Percentiles rank a stretch among this genome's conserved stretches.
Conservation (phyloP, 1,140 invertebrate species). For the Magallana angulata region DNA sequence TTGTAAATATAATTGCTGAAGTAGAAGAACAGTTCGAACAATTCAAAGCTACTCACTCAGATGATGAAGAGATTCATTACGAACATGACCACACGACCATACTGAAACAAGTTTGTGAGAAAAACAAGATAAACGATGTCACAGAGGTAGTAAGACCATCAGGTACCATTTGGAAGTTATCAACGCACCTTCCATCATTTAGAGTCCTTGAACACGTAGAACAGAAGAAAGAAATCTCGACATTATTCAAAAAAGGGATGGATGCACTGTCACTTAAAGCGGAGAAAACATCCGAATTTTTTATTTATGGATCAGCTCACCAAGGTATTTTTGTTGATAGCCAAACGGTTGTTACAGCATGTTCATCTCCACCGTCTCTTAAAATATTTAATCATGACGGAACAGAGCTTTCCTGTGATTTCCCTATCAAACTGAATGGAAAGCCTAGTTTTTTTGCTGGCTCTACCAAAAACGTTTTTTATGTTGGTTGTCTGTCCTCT, state of each 20-base stretch:
- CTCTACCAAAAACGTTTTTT: neutral
- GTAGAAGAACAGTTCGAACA: neutral
- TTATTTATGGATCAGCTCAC: neutral
- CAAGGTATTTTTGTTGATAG: neutral
- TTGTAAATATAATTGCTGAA: neutral
- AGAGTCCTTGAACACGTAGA: neutral
- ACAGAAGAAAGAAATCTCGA: neutral
- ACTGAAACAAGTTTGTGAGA: neutral
- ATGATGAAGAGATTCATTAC: neutral
- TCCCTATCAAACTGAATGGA: neutral
- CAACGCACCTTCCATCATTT: neutral
- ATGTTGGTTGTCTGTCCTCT: neutral
- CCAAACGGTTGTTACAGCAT: neutral
- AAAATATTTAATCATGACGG: neutral
- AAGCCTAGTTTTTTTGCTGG: neutral
- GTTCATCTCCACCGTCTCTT: neutral
- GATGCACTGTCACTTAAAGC: neutral
- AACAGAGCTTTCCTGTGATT: neutral
- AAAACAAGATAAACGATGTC: neutral
- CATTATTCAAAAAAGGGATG: neutral
- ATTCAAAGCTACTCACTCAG: neutral
- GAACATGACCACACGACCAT: neutral
- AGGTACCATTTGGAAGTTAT: neutral
- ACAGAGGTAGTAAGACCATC: neutral
- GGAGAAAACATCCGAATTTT: neutral